Evolutionary conservation across 2,797 vertebrate genomes (phyloP).

Genomic region (Lithobates pipiens): DNA sequence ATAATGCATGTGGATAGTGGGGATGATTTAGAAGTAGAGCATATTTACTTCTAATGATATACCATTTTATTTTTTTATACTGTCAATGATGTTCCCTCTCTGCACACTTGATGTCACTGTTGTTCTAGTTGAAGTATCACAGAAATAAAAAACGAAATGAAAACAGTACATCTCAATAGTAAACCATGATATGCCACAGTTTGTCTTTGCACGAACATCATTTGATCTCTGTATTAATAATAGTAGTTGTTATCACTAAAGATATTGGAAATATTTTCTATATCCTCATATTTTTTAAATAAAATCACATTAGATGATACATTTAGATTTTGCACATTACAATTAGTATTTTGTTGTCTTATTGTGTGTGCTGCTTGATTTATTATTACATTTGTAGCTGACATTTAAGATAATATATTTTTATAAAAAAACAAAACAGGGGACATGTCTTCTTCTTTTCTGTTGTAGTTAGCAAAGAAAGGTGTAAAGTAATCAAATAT

Average conservation of each 20-base stretch:
- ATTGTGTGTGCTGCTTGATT: neutral
- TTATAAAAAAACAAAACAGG: too few species aligned
- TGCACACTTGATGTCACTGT: conserved; percentile 40
- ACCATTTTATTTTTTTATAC: neutral
- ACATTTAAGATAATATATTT: too few species aligned
- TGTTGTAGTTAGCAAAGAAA: too few species aligned
- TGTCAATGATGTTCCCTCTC: neutral
- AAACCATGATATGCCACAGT: conserved; percentile 1
- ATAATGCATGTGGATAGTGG: neutral
- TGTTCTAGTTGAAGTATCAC: neutral
- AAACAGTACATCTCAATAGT: neutral
- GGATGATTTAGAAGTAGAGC: neutral
- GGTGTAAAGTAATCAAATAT: too few species aligned
- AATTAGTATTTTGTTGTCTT: neutral
- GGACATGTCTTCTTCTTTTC: too few species aligned
- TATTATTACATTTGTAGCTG: too few species aligned
- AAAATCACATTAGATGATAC: neutral
- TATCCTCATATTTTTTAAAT: neutral
- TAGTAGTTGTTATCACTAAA: neutral
- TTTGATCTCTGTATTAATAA: neutral
- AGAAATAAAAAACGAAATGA: neutral
- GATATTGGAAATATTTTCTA: neutral
- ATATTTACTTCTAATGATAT: neutral
- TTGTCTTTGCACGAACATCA: neutral
- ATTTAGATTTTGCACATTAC: neutral